phyloP scores from a whole-genome alignment of 2,888 invertebrate species.

The Helobdella robusta region DNA sequence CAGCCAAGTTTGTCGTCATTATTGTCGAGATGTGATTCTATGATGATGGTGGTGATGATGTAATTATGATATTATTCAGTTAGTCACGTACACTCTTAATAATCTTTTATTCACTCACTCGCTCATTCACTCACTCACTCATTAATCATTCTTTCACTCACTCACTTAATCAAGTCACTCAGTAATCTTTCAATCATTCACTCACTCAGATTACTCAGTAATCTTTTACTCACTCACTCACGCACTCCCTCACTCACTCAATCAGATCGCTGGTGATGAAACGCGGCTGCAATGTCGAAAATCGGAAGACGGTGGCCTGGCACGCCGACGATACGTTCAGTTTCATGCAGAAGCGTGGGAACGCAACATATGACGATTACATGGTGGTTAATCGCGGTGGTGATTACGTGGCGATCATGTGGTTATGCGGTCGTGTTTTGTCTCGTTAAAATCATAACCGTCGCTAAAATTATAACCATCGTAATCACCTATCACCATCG shows the following conservation, averaged over 20 bases:
- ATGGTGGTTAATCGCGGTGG: conserved; percentile 44
- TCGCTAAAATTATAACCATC: no score
- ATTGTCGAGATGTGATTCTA: background rate
- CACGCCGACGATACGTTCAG: conserved; percentile 94
- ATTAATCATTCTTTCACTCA: no score
- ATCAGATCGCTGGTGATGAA: conserved; percentile 20
- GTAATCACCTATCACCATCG: no score
- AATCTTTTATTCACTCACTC: no score
- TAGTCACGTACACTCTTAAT: no score
- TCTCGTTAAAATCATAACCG: no score
- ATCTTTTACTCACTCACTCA: background rate
- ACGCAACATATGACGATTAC: conserved; percentile 56
- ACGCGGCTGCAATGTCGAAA: conserved; percentile 57
- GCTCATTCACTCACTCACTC: no score
- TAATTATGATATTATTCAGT: no score
- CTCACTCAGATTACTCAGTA: background rate
- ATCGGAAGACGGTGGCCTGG: conserved; percentile 94
- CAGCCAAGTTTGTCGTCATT: conserved; percentile 67
- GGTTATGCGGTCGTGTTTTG: background rate
- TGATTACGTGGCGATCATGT: background rate
- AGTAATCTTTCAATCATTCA: background rate
- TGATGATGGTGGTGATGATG: background rate
- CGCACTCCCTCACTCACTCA: background rate
- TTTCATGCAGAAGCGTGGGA: conserved; percentile 82
- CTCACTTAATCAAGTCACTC: no score